A percentile compares a stretch with the other conserved stretches of the same genome.
Conservation (phyloP, 2,113 vertebrate species). For the Vireo altiloquus region DNA sequence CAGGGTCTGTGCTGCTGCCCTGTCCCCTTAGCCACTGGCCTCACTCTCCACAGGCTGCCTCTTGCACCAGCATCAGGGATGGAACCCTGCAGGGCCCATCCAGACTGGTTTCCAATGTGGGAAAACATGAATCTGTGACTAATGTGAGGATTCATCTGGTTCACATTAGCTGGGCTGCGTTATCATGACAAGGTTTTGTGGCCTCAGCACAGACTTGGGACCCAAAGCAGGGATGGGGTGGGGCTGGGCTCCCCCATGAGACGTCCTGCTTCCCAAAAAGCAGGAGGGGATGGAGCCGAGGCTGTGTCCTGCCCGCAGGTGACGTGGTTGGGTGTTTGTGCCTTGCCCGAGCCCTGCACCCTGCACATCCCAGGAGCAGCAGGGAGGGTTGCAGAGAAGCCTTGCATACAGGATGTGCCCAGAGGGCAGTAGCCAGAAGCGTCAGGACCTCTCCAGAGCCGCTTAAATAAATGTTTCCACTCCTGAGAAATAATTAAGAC, state of each 20-base stretch:
- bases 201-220: neutral
- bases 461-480: slow-evolving; percentile 22
- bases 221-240: neutral
- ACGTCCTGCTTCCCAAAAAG: neutral
- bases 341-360: neutral
- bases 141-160: slow-evolving; percentile 14
- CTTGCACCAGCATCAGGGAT: neutral
- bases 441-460: neutral
- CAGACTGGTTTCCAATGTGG: neutral
- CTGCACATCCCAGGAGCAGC: neutral
- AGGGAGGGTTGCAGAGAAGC: neutral
- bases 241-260: neutral
- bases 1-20: neutral
- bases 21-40: rapidly evolving
- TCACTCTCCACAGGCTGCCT: neutral
- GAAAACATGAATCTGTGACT: slow-evolving; percentile 10
- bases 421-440: neutral
- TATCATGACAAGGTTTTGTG: neutral
- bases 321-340: rapidly evolving
- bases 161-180: neutral
- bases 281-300: neutral
- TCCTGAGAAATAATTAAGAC: slow-evolving; percentile 33
- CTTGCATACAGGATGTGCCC: neutral
- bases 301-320: neutral
- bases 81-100: neutral